phyloP scores from a whole-genome alignment of 2,113 vertebrate species.

The Saccopteryx bilineata region DNA sequence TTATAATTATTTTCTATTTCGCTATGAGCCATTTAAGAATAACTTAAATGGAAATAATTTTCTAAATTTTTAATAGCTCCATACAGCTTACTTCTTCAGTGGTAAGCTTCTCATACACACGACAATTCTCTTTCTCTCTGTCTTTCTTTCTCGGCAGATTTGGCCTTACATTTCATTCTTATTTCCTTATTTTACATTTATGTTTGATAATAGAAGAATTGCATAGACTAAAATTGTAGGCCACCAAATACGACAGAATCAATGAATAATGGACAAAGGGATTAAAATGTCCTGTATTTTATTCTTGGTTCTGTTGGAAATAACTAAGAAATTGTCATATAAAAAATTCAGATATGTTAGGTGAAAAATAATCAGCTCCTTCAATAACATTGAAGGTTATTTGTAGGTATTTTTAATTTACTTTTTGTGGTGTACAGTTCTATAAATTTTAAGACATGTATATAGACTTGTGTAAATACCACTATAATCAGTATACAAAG shows the following conservation, averaged over 20 bases:
- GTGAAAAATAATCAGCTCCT: background rate
- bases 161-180: background rate
- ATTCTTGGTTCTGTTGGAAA: background rate
- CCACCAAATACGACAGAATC: constrained; percentile 3
- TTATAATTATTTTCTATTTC: background rate
- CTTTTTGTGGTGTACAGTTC: background rate
- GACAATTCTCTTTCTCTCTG: background rate
- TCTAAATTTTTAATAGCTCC: background rate
- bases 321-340: constrained; percentile 20
- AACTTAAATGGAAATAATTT: background rate
- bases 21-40: background rate
- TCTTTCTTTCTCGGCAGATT: background rate
- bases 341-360: constrained; percentile 8
- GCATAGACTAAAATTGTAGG: background rate
- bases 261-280: background rate
- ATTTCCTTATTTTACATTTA: constrained; percentile 56
- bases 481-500: background rate
- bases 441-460: constrained; percentile 14
- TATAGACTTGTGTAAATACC: background rate
- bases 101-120: background rate
- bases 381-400: background rate
- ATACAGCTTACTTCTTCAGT: background rate
- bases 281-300: constrained; percentile 27
- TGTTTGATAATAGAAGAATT: constrained; percentile 5
- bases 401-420: constrained; percentile 33